Conservation (phyloP, 2,797 vertebrate genomes). For the Neoniphon sammara region DNA sequence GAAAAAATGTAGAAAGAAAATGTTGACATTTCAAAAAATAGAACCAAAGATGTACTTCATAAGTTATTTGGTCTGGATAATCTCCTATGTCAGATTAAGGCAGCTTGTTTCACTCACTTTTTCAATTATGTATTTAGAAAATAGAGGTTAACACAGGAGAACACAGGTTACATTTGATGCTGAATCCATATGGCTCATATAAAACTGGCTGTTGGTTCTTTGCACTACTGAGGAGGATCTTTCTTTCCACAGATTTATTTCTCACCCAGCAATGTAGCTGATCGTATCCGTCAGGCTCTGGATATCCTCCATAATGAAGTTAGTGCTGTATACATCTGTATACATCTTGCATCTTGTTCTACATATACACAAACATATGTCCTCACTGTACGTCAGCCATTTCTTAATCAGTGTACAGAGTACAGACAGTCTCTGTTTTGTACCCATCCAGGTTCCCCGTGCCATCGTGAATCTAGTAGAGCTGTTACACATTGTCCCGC, state of each 20-base stretch:
- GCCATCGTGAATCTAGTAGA: conserved; percentile 92
- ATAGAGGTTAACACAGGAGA: too few relatives aligned
- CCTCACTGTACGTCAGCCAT: not conserved
- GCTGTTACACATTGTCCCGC: conserved; percentile 77
- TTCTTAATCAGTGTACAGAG: not conserved
- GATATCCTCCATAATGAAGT: conserved; percentile 91
- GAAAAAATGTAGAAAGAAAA: too few relatives aligned
- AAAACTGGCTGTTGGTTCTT: not conserved
- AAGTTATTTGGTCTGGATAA: not conserved
- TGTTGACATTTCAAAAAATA: too few relatives aligned
- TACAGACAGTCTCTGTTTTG: not conserved
- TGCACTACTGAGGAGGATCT: not conserved
- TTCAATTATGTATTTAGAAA: too few relatives aligned
- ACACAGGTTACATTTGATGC: not conserved
- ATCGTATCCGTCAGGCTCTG: conserved; percentile 85
- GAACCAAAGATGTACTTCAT: not conserved
- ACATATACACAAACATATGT: not conserved
- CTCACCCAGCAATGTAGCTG: conserved; percentile 83
- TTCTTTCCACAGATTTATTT: conserved; percentile 79
- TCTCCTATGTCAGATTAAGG: not conserved
- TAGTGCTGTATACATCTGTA: conserved; percentile 1
- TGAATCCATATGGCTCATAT: not conserved
- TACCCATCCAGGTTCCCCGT: conserved; percentile 86
- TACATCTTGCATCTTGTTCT: not conserved
- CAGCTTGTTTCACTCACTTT: too few relatives aligned